Percentiles rank a stretch among this genome's conserved stretches.
These are phyloP conservation scores for Apodemia hepburni DNA, from an alignment of 2,888 invertebrate genomes.

Conservation along the genomic window DNA sequence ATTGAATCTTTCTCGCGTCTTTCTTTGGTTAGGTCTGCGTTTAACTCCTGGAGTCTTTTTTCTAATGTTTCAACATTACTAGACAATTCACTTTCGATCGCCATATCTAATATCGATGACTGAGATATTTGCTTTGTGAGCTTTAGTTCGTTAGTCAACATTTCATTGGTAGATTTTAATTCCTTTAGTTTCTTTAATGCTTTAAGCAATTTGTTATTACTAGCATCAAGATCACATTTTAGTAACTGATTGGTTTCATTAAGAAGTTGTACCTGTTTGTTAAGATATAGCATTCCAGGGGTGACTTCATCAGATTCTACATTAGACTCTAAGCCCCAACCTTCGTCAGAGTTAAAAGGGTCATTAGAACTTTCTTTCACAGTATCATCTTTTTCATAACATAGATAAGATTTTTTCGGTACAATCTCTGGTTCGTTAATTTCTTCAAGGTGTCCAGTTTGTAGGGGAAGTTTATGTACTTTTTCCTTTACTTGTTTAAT, in stretches of 20 bases:
- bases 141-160: slow-evolving; percentile 76
- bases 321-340: slow-evolving; percentile 61
- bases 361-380: slow-evolving; percentile 40
- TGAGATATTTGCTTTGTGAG: slow-evolving; percentile 71
- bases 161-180: slow-evolving; percentile 85
- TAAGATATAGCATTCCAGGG: slow-evolving; percentile 75
- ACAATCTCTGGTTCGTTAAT: slow-evolving; percentile 61
- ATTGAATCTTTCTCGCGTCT: slow-evolving; percentile 84
- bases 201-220: slow-evolving; percentile 87
- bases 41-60: slow-evolving; percentile 81
- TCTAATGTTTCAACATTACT: slow-evolving; percentile 84
- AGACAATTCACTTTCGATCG: slow-evolving; percentile 91
- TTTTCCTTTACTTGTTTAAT: slow-evolving; percentile 42
- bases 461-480: slow-evolving; percentile 38
- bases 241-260: slow-evolving; percentile 79
- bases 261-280: slow-evolving; percentile 80
- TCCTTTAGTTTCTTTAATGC: slow-evolving; percentile 92
- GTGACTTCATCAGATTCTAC: slow-evolving; percentile 51
- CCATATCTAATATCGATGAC: slow-evolving; percentile 84
- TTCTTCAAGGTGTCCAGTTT: slow-evolving; percentile 30
- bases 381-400: slow-evolving; percentile 50
- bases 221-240: slow-evolving; percentile 81
- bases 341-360: slow-evolving; percentile 70
- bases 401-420: slow-evolving; percentile 77
- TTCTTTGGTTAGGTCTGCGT: slow-evolving; percentile 79